Evolutionary conservation across 2,797 vertebrate species (phyloP).

Genomic region (Pterois miles): DNA sequence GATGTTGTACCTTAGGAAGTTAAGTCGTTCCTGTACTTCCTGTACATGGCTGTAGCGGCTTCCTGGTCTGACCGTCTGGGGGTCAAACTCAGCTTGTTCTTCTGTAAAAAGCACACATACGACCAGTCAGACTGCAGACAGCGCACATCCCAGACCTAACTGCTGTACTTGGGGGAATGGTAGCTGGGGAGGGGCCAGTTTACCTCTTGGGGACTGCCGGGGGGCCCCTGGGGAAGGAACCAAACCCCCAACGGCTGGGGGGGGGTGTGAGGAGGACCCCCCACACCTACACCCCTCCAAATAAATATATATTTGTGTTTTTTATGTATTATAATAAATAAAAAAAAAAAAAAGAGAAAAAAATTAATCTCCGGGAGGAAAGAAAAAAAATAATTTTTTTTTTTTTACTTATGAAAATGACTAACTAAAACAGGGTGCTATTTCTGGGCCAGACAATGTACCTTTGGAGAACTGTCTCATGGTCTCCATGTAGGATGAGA

Average conservation of each 20-base stretch:
- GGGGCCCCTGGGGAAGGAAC: no score
- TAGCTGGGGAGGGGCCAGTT: no score
- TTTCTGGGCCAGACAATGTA: conserved; percentile 62
- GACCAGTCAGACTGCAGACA: conserved; percentile 6
- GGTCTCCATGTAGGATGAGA: conserved; percentile 99
- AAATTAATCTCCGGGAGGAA: no score
- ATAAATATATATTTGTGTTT: no score
- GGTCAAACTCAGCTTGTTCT: conserved; percentile 98
- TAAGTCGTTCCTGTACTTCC: conserved; percentile 98
- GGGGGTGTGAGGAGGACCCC: no score
- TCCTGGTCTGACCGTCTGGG: conserved; percentile 96
- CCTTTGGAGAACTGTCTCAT: conserved; percentile 99
- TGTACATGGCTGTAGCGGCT: conserved; percentile 99
- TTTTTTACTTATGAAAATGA: background rate
- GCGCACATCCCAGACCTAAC: background rate
- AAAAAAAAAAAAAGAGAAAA: no score
- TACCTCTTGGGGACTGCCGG: no score
- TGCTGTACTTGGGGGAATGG: no score
- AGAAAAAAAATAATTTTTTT: no score
- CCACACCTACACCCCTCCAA: no score
- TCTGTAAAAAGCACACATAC: conserved; percentile 62
- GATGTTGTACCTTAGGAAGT: conserved; percentile 91
- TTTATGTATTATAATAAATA: no score
- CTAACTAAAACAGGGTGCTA: background rate
- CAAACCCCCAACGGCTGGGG: no score